These are phyloP conservation scores for Labrus mixtus DNA, from an alignment of 2,113 vertebrate species.

Conservation along the genomic window DNA sequence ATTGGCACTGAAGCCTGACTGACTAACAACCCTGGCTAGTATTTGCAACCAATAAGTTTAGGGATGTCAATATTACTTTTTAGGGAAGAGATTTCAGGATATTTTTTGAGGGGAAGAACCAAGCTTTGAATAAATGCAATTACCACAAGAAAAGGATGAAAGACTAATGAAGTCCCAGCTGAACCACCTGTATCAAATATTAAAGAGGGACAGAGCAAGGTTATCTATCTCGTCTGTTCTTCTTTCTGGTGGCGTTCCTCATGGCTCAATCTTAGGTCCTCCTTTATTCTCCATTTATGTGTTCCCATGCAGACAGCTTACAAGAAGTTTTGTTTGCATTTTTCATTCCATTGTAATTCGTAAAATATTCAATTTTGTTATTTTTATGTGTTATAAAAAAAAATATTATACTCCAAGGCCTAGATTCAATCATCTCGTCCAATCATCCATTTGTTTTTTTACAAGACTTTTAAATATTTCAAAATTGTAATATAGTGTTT, in stretches of 20 bases:
- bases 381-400: too few species aligned
- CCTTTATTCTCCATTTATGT: background rate
- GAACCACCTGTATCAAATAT: conserved; percentile 35
- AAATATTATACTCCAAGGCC: too few species aligned
- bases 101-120: background rate
- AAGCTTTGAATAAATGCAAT: background rate
- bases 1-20: background rate
- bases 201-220: conserved; percentile 8
- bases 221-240: background rate
- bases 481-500: too few species aligned
- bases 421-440: too few species aligned
- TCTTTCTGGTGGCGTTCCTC: background rate
- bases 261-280: background rate
- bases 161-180: background rate
- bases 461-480: too few species aligned
- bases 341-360: too few species aligned
- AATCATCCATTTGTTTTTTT: too few species aligned
- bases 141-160: background rate
- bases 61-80: background rate
- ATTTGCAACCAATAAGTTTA: background rate
- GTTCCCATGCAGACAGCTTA: too few species aligned
- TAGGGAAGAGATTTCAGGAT: background rate
- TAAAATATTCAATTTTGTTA: too few species aligned
- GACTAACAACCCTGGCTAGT: background rate
- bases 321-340: too few species aligned